These are phyloP conservation scores for Anaspis maculata DNA, from an alignment of 2,888 invertebrate species.

Conservation along the genomic window DNA sequence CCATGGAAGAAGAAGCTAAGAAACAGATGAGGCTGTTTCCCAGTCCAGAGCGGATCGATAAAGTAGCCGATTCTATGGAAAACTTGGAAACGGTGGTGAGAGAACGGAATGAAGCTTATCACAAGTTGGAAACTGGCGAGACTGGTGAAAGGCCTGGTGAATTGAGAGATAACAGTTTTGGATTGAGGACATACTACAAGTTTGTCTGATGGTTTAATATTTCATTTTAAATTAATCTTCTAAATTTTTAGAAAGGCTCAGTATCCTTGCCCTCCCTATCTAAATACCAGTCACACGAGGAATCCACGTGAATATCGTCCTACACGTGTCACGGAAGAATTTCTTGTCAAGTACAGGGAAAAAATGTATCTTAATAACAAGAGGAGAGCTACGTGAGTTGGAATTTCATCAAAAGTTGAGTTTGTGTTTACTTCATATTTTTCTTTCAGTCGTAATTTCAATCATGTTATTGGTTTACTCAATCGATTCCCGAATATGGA, in stretches of 20 bases:
- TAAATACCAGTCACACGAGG: constrained; percentile 58
- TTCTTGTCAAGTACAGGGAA: constrained; percentile 55
- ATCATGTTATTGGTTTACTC: constrained; percentile 60
- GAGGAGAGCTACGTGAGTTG: no score
- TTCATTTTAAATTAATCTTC: constrained; percentile 6
- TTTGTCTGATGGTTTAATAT: no score
- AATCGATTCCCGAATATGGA: constrained; percentile 72
- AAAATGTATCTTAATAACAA: constrained; percentile 51
- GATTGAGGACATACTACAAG: constrained; percentile 50
- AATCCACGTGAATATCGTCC: constrained; percentile 48
- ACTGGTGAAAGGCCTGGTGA: constrained; percentile 68
- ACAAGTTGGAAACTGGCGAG: constrained; percentile 80
- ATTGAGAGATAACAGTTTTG: constrained; percentile 51
- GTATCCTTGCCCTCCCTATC: constrained; percentile 55
- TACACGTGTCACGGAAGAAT: constrained; percentile 55
- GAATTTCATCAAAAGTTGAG: no score
- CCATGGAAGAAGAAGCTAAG: constrained; percentile 84
- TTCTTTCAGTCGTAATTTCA: constrained; percentile 50
- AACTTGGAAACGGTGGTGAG: constrained; percentile 84
- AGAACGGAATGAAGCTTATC: constrained; percentile 88
- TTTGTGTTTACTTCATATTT: no score
- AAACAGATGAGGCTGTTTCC: constrained; percentile 64
- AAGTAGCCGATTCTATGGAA: constrained; percentile 90
- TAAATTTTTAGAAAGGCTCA: constrained; percentile 50
- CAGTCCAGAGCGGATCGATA: constrained; percentile 87